A percentile compares a stretch with the other conserved stretches of the same genome.
These are phyloP conservation scores for Scaptomyza tumidula DNA, from an alignment of 2,888 invertebrate species.

Conservation along the genomic window DNA sequence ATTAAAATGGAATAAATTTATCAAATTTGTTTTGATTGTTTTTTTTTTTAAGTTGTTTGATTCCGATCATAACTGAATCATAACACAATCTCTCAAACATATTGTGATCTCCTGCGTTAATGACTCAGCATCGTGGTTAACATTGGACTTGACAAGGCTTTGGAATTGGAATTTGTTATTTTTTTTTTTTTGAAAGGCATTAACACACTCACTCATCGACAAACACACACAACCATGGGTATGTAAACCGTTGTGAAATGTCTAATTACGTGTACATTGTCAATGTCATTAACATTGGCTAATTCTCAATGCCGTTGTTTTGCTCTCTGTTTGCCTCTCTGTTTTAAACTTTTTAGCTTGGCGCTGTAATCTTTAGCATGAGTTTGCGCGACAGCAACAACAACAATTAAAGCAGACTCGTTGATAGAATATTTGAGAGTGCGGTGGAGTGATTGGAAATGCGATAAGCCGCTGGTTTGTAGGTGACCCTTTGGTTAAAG, in stretches of 20 bases:
- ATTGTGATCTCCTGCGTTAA: constrained; percentile 1
- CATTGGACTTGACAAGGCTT: constrained; percentile 20
- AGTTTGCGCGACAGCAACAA: constrained; percentile 19
- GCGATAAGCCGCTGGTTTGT: constrained; percentile 62
- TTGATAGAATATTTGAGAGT: constrained; percentile 37
- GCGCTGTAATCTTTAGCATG: constrained; percentile 28
- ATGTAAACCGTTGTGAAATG: constrained; percentile 16
- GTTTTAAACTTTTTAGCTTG: constrained; percentile 20
- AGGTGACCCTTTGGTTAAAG: constrained; percentile 68
- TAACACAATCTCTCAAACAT: background rate
- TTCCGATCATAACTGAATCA: background rate
- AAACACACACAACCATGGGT: background rate
- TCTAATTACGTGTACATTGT: constrained; percentile 34
- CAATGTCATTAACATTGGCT: constrained; percentile 68
- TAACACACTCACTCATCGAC: background rate
- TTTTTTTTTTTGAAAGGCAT: constrained; percentile 32
- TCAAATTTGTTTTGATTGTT: too few relatives aligned
- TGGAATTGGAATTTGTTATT: background rate
- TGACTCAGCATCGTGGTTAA: constrained; percentile 28
- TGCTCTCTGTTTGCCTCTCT: constrained; percentile 8
- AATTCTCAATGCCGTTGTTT: constrained; percentile 39
- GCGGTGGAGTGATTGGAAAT: constrained; percentile 32
- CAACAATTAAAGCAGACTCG: constrained; percentile 10
- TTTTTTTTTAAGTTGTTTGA: too few relatives aligned
- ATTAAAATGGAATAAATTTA: too few relatives aligned